Percentiles rank a stretch among this genome's conserved stretches.
Conservation (phyloP, 2,797 vertebrate genomes). For the Molossus molossus region DNA sequence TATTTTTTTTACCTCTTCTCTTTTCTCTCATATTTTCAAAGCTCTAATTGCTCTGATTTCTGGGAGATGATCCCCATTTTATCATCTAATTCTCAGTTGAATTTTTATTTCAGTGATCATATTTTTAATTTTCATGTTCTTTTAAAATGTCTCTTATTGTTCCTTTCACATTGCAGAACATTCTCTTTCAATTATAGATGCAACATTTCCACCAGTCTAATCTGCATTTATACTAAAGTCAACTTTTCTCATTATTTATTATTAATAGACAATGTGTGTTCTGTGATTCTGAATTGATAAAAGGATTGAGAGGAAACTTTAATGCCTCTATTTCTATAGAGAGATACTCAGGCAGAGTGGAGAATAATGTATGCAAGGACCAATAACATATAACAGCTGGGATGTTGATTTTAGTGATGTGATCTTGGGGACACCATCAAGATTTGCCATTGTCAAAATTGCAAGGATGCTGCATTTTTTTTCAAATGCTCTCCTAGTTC, state of each 20-base stretch:
- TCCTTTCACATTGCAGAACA: neutral
- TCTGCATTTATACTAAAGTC: neutral
- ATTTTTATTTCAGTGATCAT: neutral
- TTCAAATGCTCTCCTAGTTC: neutral
- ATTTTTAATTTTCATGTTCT: neutral
- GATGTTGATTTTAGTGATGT: neutral
- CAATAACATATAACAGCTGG: rapidly evolving
- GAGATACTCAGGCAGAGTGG: neutral
- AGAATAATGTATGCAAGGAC: neutral
- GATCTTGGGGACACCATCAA: neutral
- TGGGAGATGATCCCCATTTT: neutral
- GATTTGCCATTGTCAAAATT: neutral
- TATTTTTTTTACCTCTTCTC: neutral
- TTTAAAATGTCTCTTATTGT: neutral
- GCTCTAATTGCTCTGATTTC: neutral
- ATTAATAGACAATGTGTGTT: neutral
- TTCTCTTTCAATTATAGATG: neutral
- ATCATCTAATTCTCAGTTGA: neutral
- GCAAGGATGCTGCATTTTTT: neutral
- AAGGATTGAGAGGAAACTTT: constrained; percentile 24
- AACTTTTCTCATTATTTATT: constrained; percentile 8
- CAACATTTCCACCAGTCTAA: neutral
- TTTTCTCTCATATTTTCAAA: neutral
- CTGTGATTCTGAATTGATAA: neutral
- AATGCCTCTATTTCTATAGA: neutral